Percentiles rank a stretch among this genome's conserved stretches.
phyloP scores from a whole-genome alignment of 2,113 vertebrate genomes.

The Riparia riparia region DNA sequence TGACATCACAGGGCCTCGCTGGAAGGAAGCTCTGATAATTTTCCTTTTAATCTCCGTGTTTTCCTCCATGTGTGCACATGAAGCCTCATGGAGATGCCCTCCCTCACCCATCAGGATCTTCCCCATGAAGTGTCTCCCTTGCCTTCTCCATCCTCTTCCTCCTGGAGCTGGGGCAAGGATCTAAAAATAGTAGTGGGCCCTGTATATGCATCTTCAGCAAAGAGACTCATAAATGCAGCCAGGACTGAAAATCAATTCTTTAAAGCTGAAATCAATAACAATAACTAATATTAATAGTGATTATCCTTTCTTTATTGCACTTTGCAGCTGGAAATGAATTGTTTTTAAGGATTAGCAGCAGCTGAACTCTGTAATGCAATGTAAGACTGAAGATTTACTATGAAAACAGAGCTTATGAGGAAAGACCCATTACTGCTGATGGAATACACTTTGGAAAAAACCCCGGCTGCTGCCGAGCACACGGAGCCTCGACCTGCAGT shows the following conservation, averaged over 20 bases:
- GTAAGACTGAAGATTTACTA: conserved; percentile 64
- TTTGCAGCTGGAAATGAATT: conserved; percentile 60
- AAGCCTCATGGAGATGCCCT: background rate
- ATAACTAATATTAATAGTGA: conserved; percentile 81
- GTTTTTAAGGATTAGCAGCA: conserved; percentile 43
- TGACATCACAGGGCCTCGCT: rapidly evolving
- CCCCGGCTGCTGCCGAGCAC: background rate
- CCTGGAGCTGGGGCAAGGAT: background rate
- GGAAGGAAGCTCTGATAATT: background rate
- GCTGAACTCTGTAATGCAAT: conserved; percentile 36
- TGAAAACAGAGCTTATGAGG: conserved; percentile 60
- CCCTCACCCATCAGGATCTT: background rate
- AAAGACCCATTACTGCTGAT: conserved; percentile 63
- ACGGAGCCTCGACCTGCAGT: background rate
- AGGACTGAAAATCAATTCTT: conserved; percentile 77
- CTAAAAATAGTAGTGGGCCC: background rate
- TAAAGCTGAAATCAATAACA: conserved; percentile 82
- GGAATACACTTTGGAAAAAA: conserved; percentile 29
- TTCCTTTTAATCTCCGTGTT: background rate
- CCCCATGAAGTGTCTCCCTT: background rate
- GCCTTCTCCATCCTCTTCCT: background rate
- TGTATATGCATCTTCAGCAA: conserved; percentile 67
- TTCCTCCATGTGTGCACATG: rapidly evolving
- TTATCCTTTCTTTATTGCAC: conserved; percentile 67
- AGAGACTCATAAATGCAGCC: conserved; percentile 72